Conservation (phyloP, 2,888 invertebrate species). For the Stegophylla sp. region DNA sequence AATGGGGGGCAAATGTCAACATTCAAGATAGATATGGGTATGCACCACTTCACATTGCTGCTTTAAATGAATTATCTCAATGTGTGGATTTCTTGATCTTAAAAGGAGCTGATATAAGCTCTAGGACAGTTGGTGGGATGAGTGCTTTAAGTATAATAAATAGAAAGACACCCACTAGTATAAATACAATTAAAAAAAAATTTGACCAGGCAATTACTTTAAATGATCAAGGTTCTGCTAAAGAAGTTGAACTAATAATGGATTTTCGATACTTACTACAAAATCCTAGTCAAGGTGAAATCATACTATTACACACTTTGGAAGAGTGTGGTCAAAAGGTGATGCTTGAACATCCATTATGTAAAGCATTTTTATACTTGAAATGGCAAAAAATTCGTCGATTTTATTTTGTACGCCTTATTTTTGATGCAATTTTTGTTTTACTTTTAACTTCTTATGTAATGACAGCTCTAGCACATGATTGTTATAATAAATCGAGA, state of each 20-base stretch:
- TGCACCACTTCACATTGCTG: slow-evolving; percentile 78
- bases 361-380: slow-evolving; percentile 84
- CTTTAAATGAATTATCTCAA: slow-evolving; percentile 81
- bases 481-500: slow-evolving; percentile 82
- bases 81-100: slow-evolving; percentile 85
- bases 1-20: slow-evolving; percentile 83
- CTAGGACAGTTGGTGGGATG: slow-evolving; percentile 84
- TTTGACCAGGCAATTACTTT: slow-evolving; percentile 82
- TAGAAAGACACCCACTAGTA: slow-evolving; percentile 84
- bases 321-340: slow-evolving; percentile 89
- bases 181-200: slow-evolving; percentile 82
- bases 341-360: slow-evolving; percentile 83
- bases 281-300: slow-evolving; percentile 83
- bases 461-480: slow-evolving; percentile 81
- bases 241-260: slow-evolving; percentile 81
- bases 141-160: slow-evolving; percentile 85
- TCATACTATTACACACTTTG: slow-evolving; percentile 84
- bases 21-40: slow-evolving; percentile 81
- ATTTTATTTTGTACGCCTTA: slow-evolving; percentile 81
- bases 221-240: slow-evolving; percentile 72
- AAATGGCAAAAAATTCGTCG: slow-evolving; percentile 91
- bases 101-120: slow-evolving; percentile 87
- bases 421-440: slow-evolving; percentile 81
- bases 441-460: slow-evolving; percentile 82
- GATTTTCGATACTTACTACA: slow-evolving; percentile 84